phyloP scores from a whole-genome alignment of 2,797 vertebrate species.

The Vipera ursinii region DNA sequence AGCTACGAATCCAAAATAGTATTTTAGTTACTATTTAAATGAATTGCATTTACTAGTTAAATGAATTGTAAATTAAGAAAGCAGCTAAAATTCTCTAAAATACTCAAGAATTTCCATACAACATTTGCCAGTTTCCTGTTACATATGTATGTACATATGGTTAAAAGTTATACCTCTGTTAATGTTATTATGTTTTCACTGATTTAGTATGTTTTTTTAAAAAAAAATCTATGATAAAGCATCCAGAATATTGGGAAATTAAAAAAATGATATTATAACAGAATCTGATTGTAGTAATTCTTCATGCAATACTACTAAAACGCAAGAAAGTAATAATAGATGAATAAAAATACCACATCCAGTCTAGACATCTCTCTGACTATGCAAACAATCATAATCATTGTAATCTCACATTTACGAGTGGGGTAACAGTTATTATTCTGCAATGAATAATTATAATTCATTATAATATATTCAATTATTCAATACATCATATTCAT shows the following conservation, averaged over 20 bases:
- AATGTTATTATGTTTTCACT: not conserved
- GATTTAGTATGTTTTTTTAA: not conserved
- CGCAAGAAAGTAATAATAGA: not conserved
- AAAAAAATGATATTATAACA: constrained; percentile 6
- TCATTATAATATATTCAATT: not conserved
- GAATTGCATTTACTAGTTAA: no score
- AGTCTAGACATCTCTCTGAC: not conserved
- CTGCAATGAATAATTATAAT: not conserved
- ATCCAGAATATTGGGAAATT: not conserved
- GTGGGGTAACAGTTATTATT: not conserved
- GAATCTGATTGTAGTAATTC: not conserved
- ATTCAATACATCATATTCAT: not conserved
- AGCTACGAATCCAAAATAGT: not conserved
- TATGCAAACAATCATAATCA: not conserved
- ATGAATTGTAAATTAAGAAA: not conserved
- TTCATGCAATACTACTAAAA: constrained; percentile 13
- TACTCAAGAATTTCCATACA: not conserved
- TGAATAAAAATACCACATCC: not conserved
- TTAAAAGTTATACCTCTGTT: not conserved
- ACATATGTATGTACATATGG: not conserved
- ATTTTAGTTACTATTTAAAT: no score
- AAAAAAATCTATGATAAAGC: not conserved
- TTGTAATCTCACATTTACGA: not conserved
- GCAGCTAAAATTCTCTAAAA: not conserved
- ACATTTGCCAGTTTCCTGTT: not conserved